phyloP scores from a whole-genome alignment of 2,888 invertebrate genomes.

The Brachynemurus nebulosus region DNA sequence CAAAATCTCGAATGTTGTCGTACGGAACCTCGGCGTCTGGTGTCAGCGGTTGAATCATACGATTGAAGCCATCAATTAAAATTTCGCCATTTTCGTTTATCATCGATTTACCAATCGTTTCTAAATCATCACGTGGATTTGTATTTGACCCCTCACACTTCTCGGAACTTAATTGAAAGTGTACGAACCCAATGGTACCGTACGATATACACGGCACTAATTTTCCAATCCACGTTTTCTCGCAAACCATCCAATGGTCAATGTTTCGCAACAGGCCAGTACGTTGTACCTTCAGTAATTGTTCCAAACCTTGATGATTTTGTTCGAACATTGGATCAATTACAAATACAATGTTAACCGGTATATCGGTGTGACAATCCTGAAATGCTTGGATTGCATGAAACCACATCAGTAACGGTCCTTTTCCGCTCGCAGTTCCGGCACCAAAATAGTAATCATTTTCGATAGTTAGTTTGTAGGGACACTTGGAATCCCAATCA shows the following conservation, averaged over 20 bases:
- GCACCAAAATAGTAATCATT: conserved; percentile 29
- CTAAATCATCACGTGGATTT: conserved; percentile 30
- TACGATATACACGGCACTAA: conserved; percentile 33
- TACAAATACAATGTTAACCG: conserved; percentile 33
- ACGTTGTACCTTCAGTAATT: conserved; percentile 22
- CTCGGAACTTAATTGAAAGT: conserved; percentile 18
- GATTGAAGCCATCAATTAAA: conserved; percentile 28
- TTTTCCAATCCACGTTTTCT: conserved; percentile 33
- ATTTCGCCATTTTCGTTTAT: conserved; percentile 26
- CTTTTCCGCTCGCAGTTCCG: conserved; percentile 32
- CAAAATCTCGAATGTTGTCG: conserved; percentile 28
- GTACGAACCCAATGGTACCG: conserved; percentile 26
- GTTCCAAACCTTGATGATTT: conserved; percentile 28
- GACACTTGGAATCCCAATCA: conserved; percentile 30
- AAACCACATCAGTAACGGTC: conserved; percentile 31
- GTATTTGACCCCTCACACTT: conserved; percentile 22
- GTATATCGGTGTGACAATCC: conserved; percentile 25
- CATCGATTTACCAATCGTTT: conserved; percentile 26
- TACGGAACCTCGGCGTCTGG: conserved; percentile 34
- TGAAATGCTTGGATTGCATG: conserved; percentile 30
- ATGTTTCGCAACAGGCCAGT: conserved; percentile 26
- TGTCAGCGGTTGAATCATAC: conserved; percentile 30
- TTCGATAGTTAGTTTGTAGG: conserved; percentile 28
- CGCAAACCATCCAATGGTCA: conserved; percentile 29
- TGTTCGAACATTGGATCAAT: conserved; percentile 32